Evolutionary conservation across 2,113 vertebrate species (phyloP).

Genomic region (Anseranas semipalmata): DNA sequence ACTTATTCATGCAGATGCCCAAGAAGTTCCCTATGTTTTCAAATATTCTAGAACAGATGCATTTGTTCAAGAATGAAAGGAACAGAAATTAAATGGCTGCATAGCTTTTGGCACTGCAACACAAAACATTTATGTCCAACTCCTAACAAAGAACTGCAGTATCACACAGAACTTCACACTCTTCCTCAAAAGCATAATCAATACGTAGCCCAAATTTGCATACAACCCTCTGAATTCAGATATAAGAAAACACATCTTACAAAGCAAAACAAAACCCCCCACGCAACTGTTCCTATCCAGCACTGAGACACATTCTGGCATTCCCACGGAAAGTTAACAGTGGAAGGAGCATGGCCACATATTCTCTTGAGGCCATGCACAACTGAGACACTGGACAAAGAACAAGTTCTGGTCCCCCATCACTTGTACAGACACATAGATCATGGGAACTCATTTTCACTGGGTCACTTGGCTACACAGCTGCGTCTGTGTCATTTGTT

Average conservation of each 20-base stretch:
- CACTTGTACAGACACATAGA: background rate
- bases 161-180: background rate
- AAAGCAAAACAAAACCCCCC: background rate
- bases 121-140: background rate
- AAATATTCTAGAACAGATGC: background rate
- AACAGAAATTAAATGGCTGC: background rate
- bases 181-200: background rate
- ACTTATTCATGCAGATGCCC: background rate
- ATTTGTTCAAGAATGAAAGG: background rate
- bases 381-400: background rate
- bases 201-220: background rate
- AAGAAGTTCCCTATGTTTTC: background rate
- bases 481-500: background rate
- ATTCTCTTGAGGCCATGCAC: background rate
- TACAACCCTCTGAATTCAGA: background rate
- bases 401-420: background rate
- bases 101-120: background rate
- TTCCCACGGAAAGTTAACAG: slow-evolving; percentile 1
- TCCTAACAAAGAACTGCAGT: background rate
- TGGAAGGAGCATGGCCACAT: background rate
- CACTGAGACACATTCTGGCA: background rate
- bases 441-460: slow-evolving; percentile 43
- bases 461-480: slow-evolving; percentile 39
- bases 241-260: background rate
- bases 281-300: background rate